These are phyloP conservation scores for Amphimallon solstitiale DNA, from an alignment of 2,888 invertebrate genomes.

Conservation along the genomic window DNA sequence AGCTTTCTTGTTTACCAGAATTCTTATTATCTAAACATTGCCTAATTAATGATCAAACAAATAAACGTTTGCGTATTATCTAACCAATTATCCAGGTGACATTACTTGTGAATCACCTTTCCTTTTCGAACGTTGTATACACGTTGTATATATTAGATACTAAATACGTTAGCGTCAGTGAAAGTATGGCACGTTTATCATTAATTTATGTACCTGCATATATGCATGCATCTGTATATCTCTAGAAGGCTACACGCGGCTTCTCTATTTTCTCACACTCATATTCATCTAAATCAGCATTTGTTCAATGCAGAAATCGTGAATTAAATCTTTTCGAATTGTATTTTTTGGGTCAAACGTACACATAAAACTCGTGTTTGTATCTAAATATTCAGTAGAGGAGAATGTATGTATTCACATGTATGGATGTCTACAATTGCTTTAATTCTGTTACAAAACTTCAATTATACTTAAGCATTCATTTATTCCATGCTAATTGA, in stretches of 20 bases:
- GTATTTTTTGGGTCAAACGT: constrained; percentile 16
- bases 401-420: no score
- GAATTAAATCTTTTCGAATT: constrained; percentile 1
- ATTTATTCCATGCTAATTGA: no score
- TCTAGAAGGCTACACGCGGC: not conserved
- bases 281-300: not conserved
- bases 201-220: not conserved
- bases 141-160: not conserved
- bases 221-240: not conserved
- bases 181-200: constrained; percentile 7
- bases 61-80: constrained; percentile 13
- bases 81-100: constrained; percentile 7
- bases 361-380: not conserved
- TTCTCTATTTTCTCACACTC: constrained; percentile 17
- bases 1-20: no score
- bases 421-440: no score
- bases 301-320: not conserved
- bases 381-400: not conserved
- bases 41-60: not conserved
- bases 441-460: constrained; percentile 4
- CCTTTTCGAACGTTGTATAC: not conserved
- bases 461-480: not conserved
- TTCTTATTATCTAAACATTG: not conserved
- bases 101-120: constrained; percentile 12
- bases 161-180: constrained; percentile 4